Percentiles rank a stretch among this genome's conserved stretches.
phyloP scores from a whole-genome alignment of 2,797 vertebrate genomes.

The Melanotaenia maccullochi region DNA sequence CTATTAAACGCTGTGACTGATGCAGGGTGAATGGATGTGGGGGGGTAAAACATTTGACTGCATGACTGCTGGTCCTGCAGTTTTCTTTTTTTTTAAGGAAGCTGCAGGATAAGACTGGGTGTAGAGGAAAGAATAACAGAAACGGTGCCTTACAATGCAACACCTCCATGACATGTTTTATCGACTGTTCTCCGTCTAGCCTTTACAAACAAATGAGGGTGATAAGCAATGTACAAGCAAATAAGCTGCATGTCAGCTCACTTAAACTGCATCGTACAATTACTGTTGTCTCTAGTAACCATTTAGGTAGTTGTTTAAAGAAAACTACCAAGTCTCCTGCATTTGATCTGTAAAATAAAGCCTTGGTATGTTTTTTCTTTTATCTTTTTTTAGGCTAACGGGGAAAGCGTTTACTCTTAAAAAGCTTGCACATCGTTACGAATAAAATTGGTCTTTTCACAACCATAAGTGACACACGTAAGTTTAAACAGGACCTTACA shows the following conservation, averaged over 20 bases:
- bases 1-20: constrained; percentile 54
- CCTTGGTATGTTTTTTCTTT: no score
- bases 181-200: not conserved
- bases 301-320: constrained; percentile 5
- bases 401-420: no score
- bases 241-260: not conserved
- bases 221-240: not conserved
- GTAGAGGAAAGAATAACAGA: constrained; percentile 12
- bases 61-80: constrained; percentile 1
- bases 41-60: not conserved
- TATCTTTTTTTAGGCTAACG: no score
- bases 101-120: not conserved
- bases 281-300: no score
- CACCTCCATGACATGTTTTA: not conserved
- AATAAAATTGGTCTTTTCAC: not conserved
- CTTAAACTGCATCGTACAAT: constrained; percentile 13
- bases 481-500: not conserved
- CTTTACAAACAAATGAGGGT: constrained; percentile 6
- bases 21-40: constrained; percentile 25
- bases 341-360: no score
- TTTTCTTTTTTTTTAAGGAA: not conserved
- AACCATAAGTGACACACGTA: not conserved
- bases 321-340: no score
- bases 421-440: no score
- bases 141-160: not conserved